phyloP scores from a whole-genome alignment of 2,113 vertebrate genomes.

The Microcebus jonahi region DNA sequence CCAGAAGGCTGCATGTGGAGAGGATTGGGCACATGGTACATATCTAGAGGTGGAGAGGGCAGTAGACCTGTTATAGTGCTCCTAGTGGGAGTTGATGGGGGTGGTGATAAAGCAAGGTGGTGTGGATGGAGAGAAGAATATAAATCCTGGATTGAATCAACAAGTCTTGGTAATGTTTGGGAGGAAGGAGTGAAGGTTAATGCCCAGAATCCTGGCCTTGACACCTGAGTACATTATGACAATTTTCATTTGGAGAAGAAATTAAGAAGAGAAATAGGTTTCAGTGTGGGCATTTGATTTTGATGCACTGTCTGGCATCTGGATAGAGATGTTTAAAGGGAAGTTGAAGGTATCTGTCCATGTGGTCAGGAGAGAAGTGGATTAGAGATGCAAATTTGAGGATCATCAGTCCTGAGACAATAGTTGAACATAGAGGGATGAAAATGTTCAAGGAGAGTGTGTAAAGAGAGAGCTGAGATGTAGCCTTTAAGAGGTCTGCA shows the following conservation, averaged over 20 bases:
- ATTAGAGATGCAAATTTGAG: background rate
- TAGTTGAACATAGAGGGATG: background rate
- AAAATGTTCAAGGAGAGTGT: background rate
- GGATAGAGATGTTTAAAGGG: background rate
- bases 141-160: background rate
- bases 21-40: too few species aligned
- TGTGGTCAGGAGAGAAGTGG: background rate
- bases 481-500: background rate
- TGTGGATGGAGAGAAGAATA: background rate
- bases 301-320: background rate
- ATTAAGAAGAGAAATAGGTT: background rate
- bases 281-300: background rate
- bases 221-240: background rate
- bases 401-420: background rate
- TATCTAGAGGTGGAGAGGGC: background rate
- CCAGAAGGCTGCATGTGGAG: background rate
- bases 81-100: background rate
- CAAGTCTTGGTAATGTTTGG: background rate
- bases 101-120: background rate
- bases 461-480: background rate
- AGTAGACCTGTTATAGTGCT: too few species aligned
- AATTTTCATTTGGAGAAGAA: background rate
- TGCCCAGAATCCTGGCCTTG: background rate
- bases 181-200: background rate
- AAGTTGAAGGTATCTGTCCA: background rate